Evolutionary conservation across 1,140 invertebrate genomes (phyloP).

Genomic region (Arion vulgaris): DNA sequence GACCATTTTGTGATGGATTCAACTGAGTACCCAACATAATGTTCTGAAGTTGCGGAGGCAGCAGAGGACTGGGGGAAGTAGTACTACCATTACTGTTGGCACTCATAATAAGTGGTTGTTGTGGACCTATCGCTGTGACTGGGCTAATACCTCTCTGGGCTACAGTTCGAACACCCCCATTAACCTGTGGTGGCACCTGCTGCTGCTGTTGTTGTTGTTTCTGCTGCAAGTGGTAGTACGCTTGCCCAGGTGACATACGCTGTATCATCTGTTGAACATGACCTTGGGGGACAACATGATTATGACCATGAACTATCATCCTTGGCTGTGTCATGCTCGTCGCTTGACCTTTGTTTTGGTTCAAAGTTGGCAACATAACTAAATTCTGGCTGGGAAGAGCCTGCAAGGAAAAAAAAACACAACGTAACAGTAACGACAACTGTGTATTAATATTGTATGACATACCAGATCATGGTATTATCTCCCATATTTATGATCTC

Average conservation of each 20-base stretch:
- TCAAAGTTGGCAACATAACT: conserved; percentile 1
- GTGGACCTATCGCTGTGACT: not conserved
- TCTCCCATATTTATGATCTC: too few species aligned
- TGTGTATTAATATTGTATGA: too few species aligned
- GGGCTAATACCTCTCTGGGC: conserved; percentile 82
- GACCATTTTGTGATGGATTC: not conserved
- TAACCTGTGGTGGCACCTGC: conserved; percentile 45
- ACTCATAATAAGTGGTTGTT: conserved; percentile 50
- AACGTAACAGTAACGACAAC: not conserved
- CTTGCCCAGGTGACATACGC: conserved; percentile 79
- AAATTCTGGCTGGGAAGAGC: not conserved
- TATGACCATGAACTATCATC: not conserved
- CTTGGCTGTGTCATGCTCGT: not conserved
- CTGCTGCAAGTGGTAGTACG: conserved; percentile 42
- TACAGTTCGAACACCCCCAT: conserved; percentile 42
- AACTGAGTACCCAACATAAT: conserved; percentile 1
- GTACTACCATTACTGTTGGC: conserved; percentile 53
- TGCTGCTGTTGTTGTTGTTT: conserved; percentile 43
- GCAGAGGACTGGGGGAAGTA: conserved; percentile 35
- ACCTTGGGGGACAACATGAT: conserved; percentile 61
- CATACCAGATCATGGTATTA: too few species aligned
- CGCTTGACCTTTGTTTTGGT: conserved; percentile 18
- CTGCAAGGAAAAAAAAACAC: not conserved
- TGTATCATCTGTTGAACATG: conserved; percentile 89
- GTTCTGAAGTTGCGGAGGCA: conserved; percentile 29